Evolutionary conservation across 64 coral and sea anemone genomes (phyloP).

Genomic region (Pachyseris speciosa): DNA sequence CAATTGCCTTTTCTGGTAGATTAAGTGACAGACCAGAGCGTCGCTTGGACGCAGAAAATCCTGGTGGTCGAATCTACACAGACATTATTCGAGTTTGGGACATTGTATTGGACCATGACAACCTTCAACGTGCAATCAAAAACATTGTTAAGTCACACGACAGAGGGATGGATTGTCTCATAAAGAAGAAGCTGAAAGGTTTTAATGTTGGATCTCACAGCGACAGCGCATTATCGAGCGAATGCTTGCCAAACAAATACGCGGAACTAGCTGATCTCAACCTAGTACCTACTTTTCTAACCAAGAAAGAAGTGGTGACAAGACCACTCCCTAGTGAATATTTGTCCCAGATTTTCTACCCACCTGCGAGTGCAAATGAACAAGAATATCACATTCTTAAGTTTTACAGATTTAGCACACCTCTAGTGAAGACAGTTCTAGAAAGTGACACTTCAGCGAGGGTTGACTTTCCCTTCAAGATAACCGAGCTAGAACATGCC

Average conservation of each 20-base stretch:
- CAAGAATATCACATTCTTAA: constrained; percentile 94
- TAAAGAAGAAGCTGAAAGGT: constrained; percentile 85
- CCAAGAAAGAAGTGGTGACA: neutral
- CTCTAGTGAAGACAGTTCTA: constrained; percentile 74
- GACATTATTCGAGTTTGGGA: constrained; percentile 98
- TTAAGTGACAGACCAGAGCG: constrained; percentile 48
- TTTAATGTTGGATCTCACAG: constrained; percentile 13
- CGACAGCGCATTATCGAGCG: constrained; percentile 1
- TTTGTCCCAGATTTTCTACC: constrained; percentile 62
- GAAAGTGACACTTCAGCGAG: constrained; percentile 48
- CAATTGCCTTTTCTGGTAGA: constrained; percentile 66
- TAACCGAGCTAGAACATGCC: constrained; percentile 90
- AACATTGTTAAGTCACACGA: constrained; percentile 86
- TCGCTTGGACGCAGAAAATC: constrained; percentile 19
- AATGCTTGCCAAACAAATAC: constrained; percentile 76
- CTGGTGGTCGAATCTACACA: constrained; percentile 71
- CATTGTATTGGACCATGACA: constrained; percentile 80
- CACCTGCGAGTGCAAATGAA: constrained; percentile 89
- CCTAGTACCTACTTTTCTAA: neutral
- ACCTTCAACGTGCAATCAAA: constrained; percentile 75
- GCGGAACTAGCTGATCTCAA: constrained; percentile 39
- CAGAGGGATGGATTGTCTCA: constrained; percentile 84
- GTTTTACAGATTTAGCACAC: constrained; percentile 86
- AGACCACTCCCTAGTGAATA: neutral
- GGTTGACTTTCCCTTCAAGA: constrained; percentile 93